Percentiles rank a stretch among this genome's conserved stretches.
These are phyloP conservation scores for Stichodactyla mertensii DNA, from an alignment of 64 coral and sea anemone genomes.

Conservation along the genomic window DNA sequence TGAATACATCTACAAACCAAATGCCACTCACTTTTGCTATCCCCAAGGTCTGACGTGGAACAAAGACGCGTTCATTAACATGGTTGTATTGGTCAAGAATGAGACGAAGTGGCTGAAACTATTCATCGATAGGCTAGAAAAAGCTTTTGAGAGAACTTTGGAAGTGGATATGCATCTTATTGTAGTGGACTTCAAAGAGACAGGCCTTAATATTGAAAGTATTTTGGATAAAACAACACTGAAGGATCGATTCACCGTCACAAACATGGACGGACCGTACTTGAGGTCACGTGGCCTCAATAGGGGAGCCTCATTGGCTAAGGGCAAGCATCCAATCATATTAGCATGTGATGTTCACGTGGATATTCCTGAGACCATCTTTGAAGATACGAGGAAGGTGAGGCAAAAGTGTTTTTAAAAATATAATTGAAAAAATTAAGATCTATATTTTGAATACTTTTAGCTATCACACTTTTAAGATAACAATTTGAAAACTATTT, in stretches of 20 bases:
- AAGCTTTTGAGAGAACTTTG: slow-evolving; percentile 18
- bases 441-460: too few species aligned
- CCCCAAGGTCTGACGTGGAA: slow-evolving; percentile 26
- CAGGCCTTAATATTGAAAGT: slow-evolving; percentile 17
- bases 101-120: slow-evolving; percentile 18
- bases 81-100: slow-evolving; percentile 25
- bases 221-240: slow-evolving; percentile 21
- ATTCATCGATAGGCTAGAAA: slow-evolving; percentile 31
- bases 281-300: slow-evolving; percentile 31
- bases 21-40: slow-evolving; percentile 24
- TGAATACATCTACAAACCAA: slow-evolving; percentile 30
- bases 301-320: slow-evolving; percentile 27
- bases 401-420: background rate
- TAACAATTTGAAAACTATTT: too few species aligned
- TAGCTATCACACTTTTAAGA: too few species aligned
- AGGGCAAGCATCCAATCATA: slow-evolving; percentile 17
- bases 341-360: slow-evolving; percentile 37
- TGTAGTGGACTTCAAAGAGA: slow-evolving; percentile 8
- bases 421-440: background rate
- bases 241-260: slow-evolving; percentile 10
- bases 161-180: slow-evolving; percentile 41
- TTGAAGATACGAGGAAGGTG: slow-evolving; percentile 48
- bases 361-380: slow-evolving; percentile 39
- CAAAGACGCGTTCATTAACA: slow-evolving; percentile 10
- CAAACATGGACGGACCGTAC: slow-evolving; percentile 16